Conservation (phyloP, 37 sponge, comb jelly and placozoan genomes). For the Trichoplax adhaerens region DNA sequence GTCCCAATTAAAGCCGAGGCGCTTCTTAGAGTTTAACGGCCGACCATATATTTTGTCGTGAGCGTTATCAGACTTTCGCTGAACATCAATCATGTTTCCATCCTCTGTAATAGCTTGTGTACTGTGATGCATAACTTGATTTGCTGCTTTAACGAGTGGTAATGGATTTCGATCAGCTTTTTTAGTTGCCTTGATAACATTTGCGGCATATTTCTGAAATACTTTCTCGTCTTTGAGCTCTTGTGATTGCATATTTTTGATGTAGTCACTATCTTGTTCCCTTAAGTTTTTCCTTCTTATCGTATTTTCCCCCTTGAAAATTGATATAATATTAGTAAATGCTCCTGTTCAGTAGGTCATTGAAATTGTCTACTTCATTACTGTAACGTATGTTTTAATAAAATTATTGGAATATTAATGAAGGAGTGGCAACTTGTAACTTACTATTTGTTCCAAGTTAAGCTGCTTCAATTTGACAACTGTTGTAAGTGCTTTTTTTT, state of each 20-base stretch:
- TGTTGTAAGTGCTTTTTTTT: neutral
- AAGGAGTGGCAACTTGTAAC: neutral
- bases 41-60: neutral
- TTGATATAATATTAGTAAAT: neutral
- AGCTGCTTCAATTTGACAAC: slow-evolving; percentile 17
- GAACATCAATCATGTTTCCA: neutral
- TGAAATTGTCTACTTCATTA: neutral
- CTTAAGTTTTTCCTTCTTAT: neutral
- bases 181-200: slow-evolving; percentile 32
- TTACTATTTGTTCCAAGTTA: slow-evolving; percentile 17
- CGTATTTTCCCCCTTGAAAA: no score
- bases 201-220: slow-evolving; percentile 47
- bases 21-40: slow-evolving; percentile 42
- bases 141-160: no score
- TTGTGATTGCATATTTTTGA: slow-evolving; percentile 6
- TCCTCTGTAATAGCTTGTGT: no score
- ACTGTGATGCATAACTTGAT: no score
- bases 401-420: neutral
- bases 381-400: neutral
- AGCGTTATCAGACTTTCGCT: neutral
- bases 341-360: neutral
- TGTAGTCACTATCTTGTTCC: slow-evolving; percentile 14
- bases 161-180: slow-evolving; percentile 6
- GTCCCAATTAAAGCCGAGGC: slow-evolving; percentile 54
- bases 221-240: slow-evolving; percentile 42